These are phyloP conservation scores for Datnioides undecimradiatus DNA, from an alignment of 2,113 vertebrate species.

Conservation along the genomic window DNA sequence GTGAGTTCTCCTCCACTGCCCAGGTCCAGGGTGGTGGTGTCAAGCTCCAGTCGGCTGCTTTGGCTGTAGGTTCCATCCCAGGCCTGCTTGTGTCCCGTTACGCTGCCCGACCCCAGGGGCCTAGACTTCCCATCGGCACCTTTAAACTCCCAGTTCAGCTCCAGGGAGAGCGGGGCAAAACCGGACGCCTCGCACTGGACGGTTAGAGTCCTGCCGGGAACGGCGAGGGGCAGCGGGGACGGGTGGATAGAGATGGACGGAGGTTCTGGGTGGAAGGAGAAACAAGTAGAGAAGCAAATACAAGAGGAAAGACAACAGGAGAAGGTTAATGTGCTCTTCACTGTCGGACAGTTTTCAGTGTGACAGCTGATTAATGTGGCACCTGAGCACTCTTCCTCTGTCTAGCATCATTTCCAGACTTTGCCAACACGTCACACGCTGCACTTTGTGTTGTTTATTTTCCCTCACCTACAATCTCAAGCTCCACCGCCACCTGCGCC, in stretches of 20 bases:
- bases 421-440: accelerated
- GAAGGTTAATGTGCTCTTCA: background rate
- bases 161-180: constrained; percentile 85
- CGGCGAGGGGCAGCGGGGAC: constrained; percentile 75
- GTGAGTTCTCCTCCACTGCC: constrained; percentile 81
- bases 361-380: background rate
- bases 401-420: background rate
- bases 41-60: constrained; percentile 76
- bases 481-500: constrained; percentile 86
- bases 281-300: background rate
- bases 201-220: constrained; percentile 70
- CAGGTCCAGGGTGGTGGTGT: constrained; percentile 54
- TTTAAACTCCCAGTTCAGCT: constrained; percentile 83
- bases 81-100: constrained; percentile 82
- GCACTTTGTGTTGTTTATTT: background rate
- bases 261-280: constrained; percentile 49
- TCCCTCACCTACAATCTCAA: constrained; percentile 85
- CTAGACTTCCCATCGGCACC: constrained; percentile 47
- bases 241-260: constrained; percentile 76
- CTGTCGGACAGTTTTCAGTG: background rate
- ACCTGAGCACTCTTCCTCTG: background rate
- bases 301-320: background rate
- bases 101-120: constrained; percentile 71
- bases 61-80: constrained; percentile 86
- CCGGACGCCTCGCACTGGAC: constrained; percentile 85